These are phyloP conservation scores for Chesias legatella DNA, from an alignment of 2,888 invertebrate genomes.

Conservation along the genomic window DNA sequence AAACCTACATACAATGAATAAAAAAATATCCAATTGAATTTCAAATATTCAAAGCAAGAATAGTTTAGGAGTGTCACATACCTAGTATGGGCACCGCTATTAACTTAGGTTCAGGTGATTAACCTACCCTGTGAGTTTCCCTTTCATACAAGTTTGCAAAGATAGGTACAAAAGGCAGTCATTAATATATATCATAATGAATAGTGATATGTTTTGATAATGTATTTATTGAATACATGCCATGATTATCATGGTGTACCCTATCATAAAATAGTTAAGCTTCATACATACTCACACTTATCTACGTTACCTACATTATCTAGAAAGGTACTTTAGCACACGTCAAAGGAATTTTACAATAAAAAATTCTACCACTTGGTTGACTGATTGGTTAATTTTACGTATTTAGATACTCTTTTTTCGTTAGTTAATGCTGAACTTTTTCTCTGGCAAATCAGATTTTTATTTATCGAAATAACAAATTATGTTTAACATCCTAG, in stretches of 20 bases:
- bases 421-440: conserved; percentile 64
- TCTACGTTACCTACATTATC: conserved; percentile 39
- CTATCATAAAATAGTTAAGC: background rate
- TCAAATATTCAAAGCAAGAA: too few relatives aligned
- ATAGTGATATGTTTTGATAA: conserved; percentile 28
- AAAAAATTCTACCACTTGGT: conserved; percentile 6
- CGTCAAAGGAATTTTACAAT: background rate
- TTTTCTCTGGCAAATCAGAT: conserved; percentile 58
- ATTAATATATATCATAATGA: conserved; percentile 6
- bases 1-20: too few relatives aligned
- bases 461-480: conserved; percentile 59
- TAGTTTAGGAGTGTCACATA: too few relatives aligned
- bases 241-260: background rate
- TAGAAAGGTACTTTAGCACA: conserved; percentile 76
- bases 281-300: conserved; percentile 18
- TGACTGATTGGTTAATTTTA: background rate
- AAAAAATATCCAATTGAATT: too few relatives aligned
- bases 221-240: conserved; percentile 2
- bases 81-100: too few relatives aligned
- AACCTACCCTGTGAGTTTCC: too few relatives aligned
- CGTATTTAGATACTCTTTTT: background rate
- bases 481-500: conserved; percentile 66
- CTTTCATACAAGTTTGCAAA: conserved; percentile 2
- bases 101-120: too few relatives aligned
- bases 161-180: conserved; percentile 19